A percentile compares a stretch with the other conserved stretches of the same genome.
Evolutionary conservation across 2,888 invertebrate species (phyloP).

Genomic region (Andricus curvator): DNA sequence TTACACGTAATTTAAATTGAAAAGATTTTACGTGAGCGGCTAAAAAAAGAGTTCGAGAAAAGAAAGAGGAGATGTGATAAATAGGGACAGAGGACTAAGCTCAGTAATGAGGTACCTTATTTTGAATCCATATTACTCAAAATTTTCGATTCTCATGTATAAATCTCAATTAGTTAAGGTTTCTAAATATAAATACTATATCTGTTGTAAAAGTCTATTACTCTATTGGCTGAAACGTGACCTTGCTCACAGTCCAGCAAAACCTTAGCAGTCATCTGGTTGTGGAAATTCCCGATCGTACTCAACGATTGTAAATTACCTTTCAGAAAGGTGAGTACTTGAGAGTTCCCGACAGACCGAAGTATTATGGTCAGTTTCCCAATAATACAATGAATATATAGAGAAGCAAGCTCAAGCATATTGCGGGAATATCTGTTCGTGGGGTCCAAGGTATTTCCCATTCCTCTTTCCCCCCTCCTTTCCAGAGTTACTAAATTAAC

Average conservation of each 20-base stretch:
- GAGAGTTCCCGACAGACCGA: neutral
- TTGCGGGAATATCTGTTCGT: neutral
- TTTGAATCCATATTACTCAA: too few species aligned
- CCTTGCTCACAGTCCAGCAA: neutral
- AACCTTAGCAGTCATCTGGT: constrained; percentile 23
- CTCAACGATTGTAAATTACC: constrained; percentile 22
- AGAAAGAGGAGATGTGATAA: too few species aligned
- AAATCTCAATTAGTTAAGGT: too few species aligned
- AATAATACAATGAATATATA: neutral
- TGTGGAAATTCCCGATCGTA: constrained; percentile 24
- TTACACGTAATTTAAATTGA: too few species aligned
- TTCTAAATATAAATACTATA: too few species aligned
- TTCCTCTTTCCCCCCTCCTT: constrained; percentile 5
- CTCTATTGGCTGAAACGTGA: too few species aligned
- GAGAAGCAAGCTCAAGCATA: neutral
- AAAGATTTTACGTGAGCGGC: too few species aligned
- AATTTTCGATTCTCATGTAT: too few species aligned
- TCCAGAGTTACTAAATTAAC: neutral
- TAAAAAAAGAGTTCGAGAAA: too few species aligned
- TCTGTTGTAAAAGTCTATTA: too few species aligned
- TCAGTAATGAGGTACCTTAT: too few species aligned
- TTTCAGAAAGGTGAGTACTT: constrained; percentile 20
- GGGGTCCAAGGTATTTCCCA: neutral
- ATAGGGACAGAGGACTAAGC: too few species aligned
- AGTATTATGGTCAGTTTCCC: constrained; percentile 30